phyloP scores from a whole-genome alignment of 1,140 invertebrate species.

The Drosophila rhopaloa region DNA sequence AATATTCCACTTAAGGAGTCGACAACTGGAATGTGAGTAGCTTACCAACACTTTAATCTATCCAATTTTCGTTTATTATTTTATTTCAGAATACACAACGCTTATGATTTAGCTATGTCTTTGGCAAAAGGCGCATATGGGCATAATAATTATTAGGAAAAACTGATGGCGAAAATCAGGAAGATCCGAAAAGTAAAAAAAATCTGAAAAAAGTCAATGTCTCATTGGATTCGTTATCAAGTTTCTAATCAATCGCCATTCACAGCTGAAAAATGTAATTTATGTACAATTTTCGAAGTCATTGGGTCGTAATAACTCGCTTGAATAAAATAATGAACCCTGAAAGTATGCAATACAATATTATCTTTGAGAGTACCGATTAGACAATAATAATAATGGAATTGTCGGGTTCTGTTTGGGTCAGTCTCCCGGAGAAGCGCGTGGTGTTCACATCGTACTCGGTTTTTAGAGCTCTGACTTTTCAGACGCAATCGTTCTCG shows the following conservation, averaged over 20 bases:
- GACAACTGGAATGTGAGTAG: slow-evolving; percentile 65
- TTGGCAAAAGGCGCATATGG: slow-evolving; percentile 30
- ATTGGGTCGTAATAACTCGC: too few species aligned
- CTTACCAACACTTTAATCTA: background rate
- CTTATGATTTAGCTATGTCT: slow-evolving; percentile 83
- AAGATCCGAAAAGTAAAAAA: too few species aligned
- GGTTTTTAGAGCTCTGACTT: slow-evolving; percentile 1
- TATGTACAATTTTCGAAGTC: too few species aligned
- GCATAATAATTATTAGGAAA: slow-evolving; percentile 9
- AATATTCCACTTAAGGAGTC: slow-evolving; percentile 61
- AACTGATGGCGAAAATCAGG: too few species aligned
- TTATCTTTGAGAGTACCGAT: background rate
- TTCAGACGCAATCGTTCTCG: slow-evolving; percentile 11
- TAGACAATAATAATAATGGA: slow-evolving; percentile 13
- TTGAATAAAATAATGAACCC: background rate
- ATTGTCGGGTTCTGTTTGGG: slow-evolving; percentile 3
- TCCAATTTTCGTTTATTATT: too few species aligned
- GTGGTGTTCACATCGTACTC: slow-evolving; percentile 31
- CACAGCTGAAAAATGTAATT: too few species aligned
- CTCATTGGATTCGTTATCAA: too few species aligned
- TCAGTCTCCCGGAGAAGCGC: slow-evolving; percentile 54
- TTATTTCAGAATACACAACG: slow-evolving; percentile 86
- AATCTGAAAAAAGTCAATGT: too few species aligned
- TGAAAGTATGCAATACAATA: slow-evolving; percentile 1
- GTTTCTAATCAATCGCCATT: too few species aligned